Percentiles rank a stretch among this genome's conserved stretches.
These are phyloP conservation scores for Vanessa atalanta DNA, from an alignment of 1,140 invertebrate species.

Conservation along the genomic window DNA sequence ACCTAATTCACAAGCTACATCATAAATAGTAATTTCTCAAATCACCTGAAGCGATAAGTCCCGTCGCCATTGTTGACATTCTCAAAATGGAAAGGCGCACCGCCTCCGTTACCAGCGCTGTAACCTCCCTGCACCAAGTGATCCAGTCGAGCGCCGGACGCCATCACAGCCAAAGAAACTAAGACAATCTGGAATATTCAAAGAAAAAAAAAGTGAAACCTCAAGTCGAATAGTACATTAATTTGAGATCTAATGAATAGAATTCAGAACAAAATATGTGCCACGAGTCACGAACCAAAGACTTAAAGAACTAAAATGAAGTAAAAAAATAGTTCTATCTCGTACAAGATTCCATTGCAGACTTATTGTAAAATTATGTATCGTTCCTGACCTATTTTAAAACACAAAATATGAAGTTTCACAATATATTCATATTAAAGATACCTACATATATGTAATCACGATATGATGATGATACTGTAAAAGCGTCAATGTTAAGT, in stretches of 20 bases:
- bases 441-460: neutral
- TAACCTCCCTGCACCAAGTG: slow-evolving; percentile 59
- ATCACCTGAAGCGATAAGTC: slow-evolving; percentile 66
- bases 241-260: too few species aligned
- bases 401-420: too few species aligned
- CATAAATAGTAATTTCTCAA: slow-evolving; percentile 24
- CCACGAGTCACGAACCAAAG: too few species aligned
- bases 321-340: too few species aligned
- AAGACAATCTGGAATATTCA: slow-evolving; percentile 48
- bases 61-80: slow-evolving; percentile 75
- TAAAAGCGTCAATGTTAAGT: slow-evolving; percentile 14
- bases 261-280: too few species aligned
- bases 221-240: too few species aligned
- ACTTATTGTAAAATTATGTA: too few species aligned
- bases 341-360: too few species aligned
- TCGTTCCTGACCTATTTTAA: too few species aligned
- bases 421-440: neutral
- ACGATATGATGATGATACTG: neutral
- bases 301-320: too few species aligned
- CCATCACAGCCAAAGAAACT: slow-evolving; percentile 45
- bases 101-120: slow-evolving; percentile 46
- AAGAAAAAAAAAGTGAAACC: too few species aligned
- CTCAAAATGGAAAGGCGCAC: slow-evolving; percentile 61
- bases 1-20: neutral
- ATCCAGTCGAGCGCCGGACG: slow-evolving; percentile 57